Percentiles rank a stretch among this genome's conserved stretches.
These are phyloP conservation scores for Cantharis lateralis DNA, from an alignment of 2,888 invertebrate genomes.

Conservation along the genomic window DNA sequence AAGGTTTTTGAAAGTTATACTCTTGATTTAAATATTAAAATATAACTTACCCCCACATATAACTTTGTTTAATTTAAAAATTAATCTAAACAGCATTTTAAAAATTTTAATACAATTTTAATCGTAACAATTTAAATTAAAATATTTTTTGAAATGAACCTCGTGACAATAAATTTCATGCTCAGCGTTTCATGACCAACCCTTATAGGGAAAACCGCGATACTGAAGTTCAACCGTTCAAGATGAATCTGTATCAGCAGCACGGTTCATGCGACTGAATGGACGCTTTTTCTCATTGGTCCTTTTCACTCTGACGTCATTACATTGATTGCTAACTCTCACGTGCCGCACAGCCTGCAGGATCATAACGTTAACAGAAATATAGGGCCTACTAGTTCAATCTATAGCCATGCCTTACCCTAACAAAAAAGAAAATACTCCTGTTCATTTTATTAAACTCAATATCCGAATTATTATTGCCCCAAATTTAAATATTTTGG, in stretches of 20 bases:
- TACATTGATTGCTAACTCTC: constrained; percentile 69
- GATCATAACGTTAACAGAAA: constrained; percentile 47
- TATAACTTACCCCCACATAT: background rate
- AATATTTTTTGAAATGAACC: constrained; percentile 21
- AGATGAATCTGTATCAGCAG: constrained; percentile 54
- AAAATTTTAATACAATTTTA: background rate
- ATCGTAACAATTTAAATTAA: background rate
- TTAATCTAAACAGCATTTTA: background rate
- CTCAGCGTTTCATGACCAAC: constrained; percentile 35
- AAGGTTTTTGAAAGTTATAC: background rate
- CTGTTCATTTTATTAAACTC: background rate
- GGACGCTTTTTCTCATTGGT: constrained; percentile 68
- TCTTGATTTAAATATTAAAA: background rate
- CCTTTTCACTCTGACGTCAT: constrained; percentile 69
- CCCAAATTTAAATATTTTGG: background rate
- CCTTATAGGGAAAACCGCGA: constrained; percentile 41
- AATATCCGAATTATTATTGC: background rate
- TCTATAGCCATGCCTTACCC: constrained; percentile 25
- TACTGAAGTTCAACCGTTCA: constrained; percentile 41
- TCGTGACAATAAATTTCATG: constrained; percentile 29
- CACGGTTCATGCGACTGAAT: constrained; percentile 63
- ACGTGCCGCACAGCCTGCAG: constrained; percentile 56
- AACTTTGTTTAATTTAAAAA: background rate
- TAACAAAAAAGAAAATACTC: constrained; percentile 16
- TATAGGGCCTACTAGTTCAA: constrained; percentile 33